A percentile compares a stretch with the other conserved stretches of the same genome.
Evolutionary conservation across 2,113 vertebrate species (phyloP).

Genomic region (Antechinus stuartii): DNA sequence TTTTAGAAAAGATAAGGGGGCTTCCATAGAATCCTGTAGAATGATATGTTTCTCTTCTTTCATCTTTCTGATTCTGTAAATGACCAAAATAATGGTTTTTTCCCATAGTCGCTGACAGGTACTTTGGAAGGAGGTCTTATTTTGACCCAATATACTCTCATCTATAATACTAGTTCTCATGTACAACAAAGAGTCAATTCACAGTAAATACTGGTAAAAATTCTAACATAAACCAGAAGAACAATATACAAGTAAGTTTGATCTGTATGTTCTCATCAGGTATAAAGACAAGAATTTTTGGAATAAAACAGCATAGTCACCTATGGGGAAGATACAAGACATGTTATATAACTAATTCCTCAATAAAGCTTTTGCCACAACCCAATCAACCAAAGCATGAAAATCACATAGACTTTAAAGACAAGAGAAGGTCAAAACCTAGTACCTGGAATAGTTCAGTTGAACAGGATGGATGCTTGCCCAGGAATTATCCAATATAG

Average conservation of each 20-base stretch:
- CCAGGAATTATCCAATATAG: conserved; percentile 2
- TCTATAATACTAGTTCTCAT: conserved; percentile 51
- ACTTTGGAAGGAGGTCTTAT: neutral
- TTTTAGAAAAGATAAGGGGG: neutral
- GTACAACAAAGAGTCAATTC: conserved; percentile 52
- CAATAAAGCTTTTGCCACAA: conserved; percentile 67
- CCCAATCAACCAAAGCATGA: conserved; percentile 70
- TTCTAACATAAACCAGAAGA: conserved; percentile 25
- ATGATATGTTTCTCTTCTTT: neutral
- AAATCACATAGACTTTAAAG: conserved; percentile 42
- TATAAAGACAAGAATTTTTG: conserved; percentile 35
- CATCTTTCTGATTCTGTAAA: neutral
- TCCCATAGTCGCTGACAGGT: neutral
- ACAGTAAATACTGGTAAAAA: conserved; percentile 47
- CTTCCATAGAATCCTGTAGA: neutral
- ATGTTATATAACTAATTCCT: conserved; percentile 66
- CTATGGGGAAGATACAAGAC: conserved; percentile 63
- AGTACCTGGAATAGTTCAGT: conserved; percentile 62
- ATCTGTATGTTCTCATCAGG: conserved; percentile 49
- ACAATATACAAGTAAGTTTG: conserved; percentile 72
- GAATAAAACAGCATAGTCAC: conserved; percentile 53
- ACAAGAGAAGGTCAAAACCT: conserved; percentile 60
- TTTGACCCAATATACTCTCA: conserved; percentile 4
- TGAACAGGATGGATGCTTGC: conserved; percentile 48
- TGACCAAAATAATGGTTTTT: neutral